A percentile compares a stretch with the other conserved stretches of the same genome.
Evolutionary conservation across 2,888 invertebrate genomes (phyloP).

Genomic region (Steinernema carpocapsae): DNA sequence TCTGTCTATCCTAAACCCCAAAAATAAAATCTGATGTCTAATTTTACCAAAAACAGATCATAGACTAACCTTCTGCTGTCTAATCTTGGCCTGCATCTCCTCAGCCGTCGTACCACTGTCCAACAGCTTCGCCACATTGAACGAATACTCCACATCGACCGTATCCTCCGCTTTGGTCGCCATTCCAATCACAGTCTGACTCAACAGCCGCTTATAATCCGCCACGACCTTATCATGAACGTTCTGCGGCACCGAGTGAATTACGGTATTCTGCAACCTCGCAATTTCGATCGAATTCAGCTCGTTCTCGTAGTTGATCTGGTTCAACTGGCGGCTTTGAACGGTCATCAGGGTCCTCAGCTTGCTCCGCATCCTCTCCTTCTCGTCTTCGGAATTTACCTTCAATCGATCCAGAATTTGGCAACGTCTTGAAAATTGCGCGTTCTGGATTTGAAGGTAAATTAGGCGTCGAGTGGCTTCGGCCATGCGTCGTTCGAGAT

Average conservation of each 20-base stretch:
- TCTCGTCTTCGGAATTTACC: background rate
- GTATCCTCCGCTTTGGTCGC: background rate
- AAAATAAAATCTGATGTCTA: no score
- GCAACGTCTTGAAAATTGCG: slow-evolving; percentile 37
- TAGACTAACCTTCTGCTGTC: slow-evolving; percentile 41
- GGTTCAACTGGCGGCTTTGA: slow-evolving; percentile 37
- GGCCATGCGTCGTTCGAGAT: slow-evolving; percentile 61
- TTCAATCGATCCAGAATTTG: slow-evolving; percentile 30
- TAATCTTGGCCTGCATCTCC: slow-evolving; percentile 44
- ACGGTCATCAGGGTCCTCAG: slow-evolving; percentile 36
- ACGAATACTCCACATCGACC: slow-evolving; percentile 13
- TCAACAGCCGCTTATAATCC: slow-evolving; percentile 51
- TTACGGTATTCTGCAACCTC: slow-evolving; percentile 55
- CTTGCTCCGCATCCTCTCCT: slow-evolving; percentile 35
- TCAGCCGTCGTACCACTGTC: slow-evolving; percentile 33
- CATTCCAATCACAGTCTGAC: slow-evolving; percentile 36
- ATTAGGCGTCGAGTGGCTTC: slow-evolving; percentile 63
- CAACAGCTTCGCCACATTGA: slow-evolving; percentile 15
- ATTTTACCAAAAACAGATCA: no score
- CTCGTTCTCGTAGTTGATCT: slow-evolving; percentile 43
- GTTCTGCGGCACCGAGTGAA: slow-evolving; percentile 56
- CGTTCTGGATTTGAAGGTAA: slow-evolving; percentile 47
- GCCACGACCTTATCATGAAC: slow-evolving; percentile 51
- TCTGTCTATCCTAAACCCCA: no score
- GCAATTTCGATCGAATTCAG: slow-evolving; percentile 56